Evolutionary conservation across 2,888 invertebrate species (phyloP).

Genomic region (Tupiocoris notatus): DNA sequence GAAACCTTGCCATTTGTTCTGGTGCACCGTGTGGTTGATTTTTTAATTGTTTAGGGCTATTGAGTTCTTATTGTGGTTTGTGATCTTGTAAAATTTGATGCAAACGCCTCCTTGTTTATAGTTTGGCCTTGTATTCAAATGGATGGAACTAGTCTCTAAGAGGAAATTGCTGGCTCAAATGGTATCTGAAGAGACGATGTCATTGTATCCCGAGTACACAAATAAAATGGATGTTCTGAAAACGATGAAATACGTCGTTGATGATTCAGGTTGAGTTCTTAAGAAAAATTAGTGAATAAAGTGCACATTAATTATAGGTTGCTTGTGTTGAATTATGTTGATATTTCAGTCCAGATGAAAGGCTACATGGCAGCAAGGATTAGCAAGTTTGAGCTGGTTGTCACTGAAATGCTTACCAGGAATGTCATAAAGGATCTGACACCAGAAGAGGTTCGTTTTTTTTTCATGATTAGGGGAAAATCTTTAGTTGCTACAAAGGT

Average conservation of each 20-base stretch:
- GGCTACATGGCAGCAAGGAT: constrained; percentile 85
- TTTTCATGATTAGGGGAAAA: no score
- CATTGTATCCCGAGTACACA: constrained; percentile 66
- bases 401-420: constrained; percentile 90
- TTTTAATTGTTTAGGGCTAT: no score
- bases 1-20: no score
- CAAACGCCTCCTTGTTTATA: no score
- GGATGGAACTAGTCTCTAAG: constrained; percentile 41
- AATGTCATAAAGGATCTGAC: constrained; percentile 82
- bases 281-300: background rate
- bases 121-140: constrained; percentile 32
- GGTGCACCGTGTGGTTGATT: no score
- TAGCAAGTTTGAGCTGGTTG: constrained; percentile 83
- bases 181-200: constrained; percentile 60
- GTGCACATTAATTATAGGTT: no score
- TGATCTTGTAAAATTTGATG: no score
- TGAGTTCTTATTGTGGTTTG: no score
- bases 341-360: constrained; percentile 66
- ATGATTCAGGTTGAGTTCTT: constrained; percentile 30
- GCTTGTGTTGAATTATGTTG: background rate
- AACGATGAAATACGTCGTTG: constrained; percentile 40
- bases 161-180: constrained; percentile 35
- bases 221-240: constrained; percentile 41
- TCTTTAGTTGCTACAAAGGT: no score
- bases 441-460: constrained; percentile 81